Percentiles rank a stretch among this genome's conserved stretches.
Evolutionary conservation across 2,797 vertebrate genomes (phyloP).

Genomic region (Sebastes goodei): DNA sequence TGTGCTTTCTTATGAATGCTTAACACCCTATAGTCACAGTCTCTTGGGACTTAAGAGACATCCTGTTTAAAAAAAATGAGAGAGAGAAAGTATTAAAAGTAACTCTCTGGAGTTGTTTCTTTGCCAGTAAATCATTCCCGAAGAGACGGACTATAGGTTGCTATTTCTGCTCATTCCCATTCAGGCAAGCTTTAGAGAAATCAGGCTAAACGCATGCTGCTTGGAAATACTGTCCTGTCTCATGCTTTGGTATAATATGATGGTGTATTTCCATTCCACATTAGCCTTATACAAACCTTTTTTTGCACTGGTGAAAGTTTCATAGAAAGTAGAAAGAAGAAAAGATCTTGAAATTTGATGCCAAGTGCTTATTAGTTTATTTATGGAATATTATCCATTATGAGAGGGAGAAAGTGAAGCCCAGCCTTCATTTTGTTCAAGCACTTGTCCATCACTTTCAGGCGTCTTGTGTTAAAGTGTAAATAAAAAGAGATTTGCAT

Average conservation of each 20-base stretch:
- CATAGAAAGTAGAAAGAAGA: conserved; percentile 19
- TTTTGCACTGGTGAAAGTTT: conserved; percentile 84
- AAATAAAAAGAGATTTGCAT: conserved; percentile 37
- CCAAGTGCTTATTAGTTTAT: conserved; percentile 24
- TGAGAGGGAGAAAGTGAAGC: not conserved
- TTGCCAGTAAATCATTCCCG: conserved; percentile 22
- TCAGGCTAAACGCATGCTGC: conserved; percentile 73
- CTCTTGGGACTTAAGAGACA: conserved; percentile 79
- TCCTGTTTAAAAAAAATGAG: conserved; percentile 80
- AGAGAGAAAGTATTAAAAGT: conserved; percentile 77
- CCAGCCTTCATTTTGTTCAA: not conserved
- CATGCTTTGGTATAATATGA: conserved; percentile 44
- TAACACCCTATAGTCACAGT: conserved; percentile 67
- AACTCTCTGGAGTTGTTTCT: conserved; percentile 33
- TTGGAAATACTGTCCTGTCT: conserved; percentile 27
- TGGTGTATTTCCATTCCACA: conserved; percentile 13
- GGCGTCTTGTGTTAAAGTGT: conserved; percentile 17
- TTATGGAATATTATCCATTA: not conserved
- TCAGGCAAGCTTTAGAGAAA: conserved; percentile 51
- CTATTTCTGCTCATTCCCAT: conserved; percentile 51
- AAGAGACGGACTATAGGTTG: conserved; percentile 9
- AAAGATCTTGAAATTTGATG: conserved; percentile 19
- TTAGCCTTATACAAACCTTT: conserved; percentile 17
- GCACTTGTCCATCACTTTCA: conserved; percentile 46
- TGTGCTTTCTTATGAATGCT: conserved; percentile 61